These are phyloP conservation scores for Eupithecia pulchellata DNA, from an alignment of 2,888 invertebrate genomes.

Conservation along the genomic window DNA sequence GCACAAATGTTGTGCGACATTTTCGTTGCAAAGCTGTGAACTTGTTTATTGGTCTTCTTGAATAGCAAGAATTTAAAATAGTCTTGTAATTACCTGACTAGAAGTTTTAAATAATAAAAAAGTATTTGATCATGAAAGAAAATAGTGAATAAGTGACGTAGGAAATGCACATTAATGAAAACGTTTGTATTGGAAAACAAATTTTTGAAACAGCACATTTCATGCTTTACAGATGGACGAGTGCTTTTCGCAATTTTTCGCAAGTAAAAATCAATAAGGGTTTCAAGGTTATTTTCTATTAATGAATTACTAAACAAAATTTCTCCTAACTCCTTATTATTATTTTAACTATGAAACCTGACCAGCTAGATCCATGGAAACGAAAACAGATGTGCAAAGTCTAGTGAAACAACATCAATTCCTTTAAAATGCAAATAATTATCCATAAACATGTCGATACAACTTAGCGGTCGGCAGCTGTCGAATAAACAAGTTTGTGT, in stretches of 20 bases:
- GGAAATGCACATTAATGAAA: neutral
- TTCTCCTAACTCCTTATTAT: no score
- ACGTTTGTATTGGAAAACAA: neutral
- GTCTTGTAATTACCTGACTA: neutral
- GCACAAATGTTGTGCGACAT: slow-evolving; percentile 34
- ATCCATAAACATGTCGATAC: slow-evolving; percentile 13
- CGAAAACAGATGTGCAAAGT: neutral
- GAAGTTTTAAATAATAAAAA: neutral
- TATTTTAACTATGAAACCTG: no score
- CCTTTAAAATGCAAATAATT: slow-evolving; percentile 8
- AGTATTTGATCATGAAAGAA: neutral
- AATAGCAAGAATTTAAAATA: neutral
- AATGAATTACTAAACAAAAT: neutral
- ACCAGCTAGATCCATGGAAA: neutral
- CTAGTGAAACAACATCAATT: neutral
- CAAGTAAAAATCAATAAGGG: no score
- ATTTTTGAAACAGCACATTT: neutral
- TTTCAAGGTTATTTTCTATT: neutral
- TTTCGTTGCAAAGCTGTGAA: slow-evolving; percentile 28
- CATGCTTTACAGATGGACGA: neutral
- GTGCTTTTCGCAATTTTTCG: no score
- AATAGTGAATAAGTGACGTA: neutral
- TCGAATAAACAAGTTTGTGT: slow-evolving; percentile 44
- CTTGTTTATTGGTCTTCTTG: neutral
- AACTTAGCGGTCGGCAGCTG: slow-evolving; percentile 23